Evolutionary conservation across 2,888 invertebrate genomes (phyloP).

Genomic region (Pandemis heparana): DNA sequence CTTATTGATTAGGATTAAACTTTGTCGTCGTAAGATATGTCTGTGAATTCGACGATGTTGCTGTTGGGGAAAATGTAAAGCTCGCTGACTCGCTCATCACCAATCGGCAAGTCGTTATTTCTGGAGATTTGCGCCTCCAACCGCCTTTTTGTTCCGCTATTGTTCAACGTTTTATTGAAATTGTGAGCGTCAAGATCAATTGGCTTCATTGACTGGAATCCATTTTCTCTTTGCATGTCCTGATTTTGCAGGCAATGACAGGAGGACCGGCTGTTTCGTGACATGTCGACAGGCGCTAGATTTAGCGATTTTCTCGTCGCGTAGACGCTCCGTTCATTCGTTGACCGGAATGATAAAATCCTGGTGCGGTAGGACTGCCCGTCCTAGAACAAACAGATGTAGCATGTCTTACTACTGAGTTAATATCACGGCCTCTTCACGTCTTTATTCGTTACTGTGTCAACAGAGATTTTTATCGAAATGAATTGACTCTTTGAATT

Average conservation of each 20-base stretch:
- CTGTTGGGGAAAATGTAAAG: conserved; percentile 81
- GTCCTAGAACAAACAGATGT: conserved; percentile 65
- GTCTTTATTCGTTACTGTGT: neutral
- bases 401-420: neutral
- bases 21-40: conserved; percentile 77
- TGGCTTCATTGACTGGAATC: conserved; percentile 59
- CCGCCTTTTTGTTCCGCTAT: conserved; percentile 54
- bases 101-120: conserved; percentile 63
- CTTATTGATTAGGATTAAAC: conserved; percentile 59
- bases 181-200: conserved; percentile 59
- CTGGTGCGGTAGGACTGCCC: conserved; percentile 78
- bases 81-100: conserved; percentile 77
- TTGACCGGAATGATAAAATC: conserved; percentile 76
- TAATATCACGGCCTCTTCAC: neutral
- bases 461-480: neutral
- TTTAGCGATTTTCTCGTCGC: conserved; percentile 73
- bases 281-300: conserved; percentile 61
- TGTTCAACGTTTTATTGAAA: conserved; percentile 41
- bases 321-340: conserved; percentile 73
- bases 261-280: conserved; percentile 62
- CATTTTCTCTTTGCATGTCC: conserved; percentile 60
- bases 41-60: conserved; percentile 78
- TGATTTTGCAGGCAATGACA: conserved; percentile 67
- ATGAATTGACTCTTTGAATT: neutral
- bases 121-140: conserved; percentile 47